These are phyloP conservation scores for Natator depressus DNA, from an alignment of 2,113 vertebrate species.

Conservation along the genomic window DNA sequence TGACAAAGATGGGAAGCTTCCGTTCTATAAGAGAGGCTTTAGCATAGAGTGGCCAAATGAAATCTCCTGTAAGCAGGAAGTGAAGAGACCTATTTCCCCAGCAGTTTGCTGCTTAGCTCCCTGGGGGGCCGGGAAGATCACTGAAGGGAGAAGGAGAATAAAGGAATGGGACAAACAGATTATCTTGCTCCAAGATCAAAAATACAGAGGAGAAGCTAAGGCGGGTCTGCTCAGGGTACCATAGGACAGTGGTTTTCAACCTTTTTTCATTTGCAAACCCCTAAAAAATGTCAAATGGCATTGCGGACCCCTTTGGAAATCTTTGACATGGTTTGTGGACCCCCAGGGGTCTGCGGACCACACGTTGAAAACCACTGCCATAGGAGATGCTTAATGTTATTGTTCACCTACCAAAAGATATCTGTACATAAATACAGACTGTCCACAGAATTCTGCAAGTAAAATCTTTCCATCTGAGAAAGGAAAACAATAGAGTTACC, in stretches of 20 bases:
- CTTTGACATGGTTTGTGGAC: not conserved
- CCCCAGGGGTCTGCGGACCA: not conserved
- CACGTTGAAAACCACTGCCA: not conserved
- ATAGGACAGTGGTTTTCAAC: not conserved
- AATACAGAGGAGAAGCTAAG: not conserved
- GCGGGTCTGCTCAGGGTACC: conserved; percentile 1
- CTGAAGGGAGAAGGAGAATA: not conserved
- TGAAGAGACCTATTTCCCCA: not conserved
- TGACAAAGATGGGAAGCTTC: not conserved
- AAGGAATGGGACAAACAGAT: not conserved
- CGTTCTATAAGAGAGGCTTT: not conserved
- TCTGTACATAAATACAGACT: not conserved
- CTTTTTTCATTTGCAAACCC: not conserved
- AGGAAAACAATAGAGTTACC: conserved; percentile 77
- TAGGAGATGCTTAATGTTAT: conserved; percentile 6
- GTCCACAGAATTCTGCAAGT: not conserved
- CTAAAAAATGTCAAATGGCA: not conserved
- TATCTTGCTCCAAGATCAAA: not conserved
- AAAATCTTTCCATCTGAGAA: not conserved
- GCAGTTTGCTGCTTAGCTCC: not conserved
- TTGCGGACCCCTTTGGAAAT: not conserved
- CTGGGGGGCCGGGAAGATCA: not conserved
- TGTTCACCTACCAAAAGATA: not conserved
- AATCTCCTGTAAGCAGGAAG: not conserved
- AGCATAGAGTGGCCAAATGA: not conserved